phyloP scores from a whole-genome alignment of 2,113 vertebrate genomes.

The Numida meleagris region DNA sequence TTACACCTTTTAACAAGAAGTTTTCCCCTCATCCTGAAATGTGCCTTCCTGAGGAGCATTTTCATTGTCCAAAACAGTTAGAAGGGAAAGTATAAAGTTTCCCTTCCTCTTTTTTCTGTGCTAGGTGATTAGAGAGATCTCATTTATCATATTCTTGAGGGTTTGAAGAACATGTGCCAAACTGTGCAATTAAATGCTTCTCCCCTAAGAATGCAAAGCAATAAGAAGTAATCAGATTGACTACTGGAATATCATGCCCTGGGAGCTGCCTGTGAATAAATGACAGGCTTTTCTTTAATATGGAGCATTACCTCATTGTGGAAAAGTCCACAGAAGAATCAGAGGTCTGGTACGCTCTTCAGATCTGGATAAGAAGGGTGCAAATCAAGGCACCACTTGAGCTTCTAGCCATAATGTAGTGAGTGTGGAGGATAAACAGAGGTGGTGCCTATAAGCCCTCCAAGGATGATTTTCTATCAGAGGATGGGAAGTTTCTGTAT shows the following conservation, averaged over 20 bases:
- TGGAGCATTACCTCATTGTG: background rate
- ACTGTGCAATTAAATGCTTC: conserved; percentile 17
- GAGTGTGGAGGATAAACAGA: background rate
- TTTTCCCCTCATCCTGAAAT: conserved; percentile 56
- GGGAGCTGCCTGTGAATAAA: background rate
- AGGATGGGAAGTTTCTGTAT: background rate
- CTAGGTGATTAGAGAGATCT: background rate
- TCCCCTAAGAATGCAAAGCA: conserved; percentile 8
- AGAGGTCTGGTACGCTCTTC: background rate
- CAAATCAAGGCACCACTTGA: background rate
- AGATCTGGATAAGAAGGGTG: background rate
- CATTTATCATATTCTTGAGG: background rate
- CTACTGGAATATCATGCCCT: background rate
- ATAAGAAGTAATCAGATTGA: conserved; percentile 16
- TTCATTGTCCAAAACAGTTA: conserved; percentile 29
- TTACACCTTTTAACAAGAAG: conserved; percentile 38
- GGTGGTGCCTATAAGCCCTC: background rate
- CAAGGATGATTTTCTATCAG: background rate
- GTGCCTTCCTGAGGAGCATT: conserved; percentile 40
- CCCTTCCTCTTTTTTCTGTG: background rate
- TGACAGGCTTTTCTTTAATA: background rate
- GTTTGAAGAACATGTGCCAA: conserved; percentile 15
- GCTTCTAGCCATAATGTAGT: background rate
- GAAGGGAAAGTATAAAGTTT: conserved; percentile 15
- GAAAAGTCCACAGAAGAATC: background rate